Conservation (phyloP, 2,113 vertebrate genomes). For the Neodon shergylaensis region DNA sequence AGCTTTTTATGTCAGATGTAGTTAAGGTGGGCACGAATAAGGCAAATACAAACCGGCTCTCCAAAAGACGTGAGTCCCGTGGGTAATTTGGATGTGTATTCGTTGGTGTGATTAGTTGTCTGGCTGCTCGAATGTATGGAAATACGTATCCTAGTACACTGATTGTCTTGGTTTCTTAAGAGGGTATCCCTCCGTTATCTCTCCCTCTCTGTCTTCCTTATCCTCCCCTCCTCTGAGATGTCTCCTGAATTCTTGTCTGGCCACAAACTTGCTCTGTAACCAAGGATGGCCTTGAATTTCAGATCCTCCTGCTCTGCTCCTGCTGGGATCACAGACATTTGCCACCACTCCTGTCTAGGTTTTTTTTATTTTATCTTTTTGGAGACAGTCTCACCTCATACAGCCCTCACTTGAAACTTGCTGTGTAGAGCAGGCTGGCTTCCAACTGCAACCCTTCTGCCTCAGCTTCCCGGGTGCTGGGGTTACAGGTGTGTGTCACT, state of each 20-base stretch:
- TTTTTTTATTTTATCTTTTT: too few relatives aligned
- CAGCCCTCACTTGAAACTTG: not conserved
- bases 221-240: not conserved
- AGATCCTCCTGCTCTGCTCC: too few relatives aligned
- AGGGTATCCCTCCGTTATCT: not conserved
- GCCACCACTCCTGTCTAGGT: too few relatives aligned
- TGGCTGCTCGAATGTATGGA: not conserved
- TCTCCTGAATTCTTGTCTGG: not conserved
- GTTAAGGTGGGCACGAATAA: not conserved
- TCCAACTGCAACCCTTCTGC: not conserved
- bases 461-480: not conserved
- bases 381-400: too few relatives aligned
- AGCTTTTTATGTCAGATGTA: not conserved
- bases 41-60: not conserved
- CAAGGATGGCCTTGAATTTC: too few relatives aligned
- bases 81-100: constrained; percentile 10
- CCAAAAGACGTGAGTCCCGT: not conserved
- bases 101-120: not conserved
- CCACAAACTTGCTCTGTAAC: not conserved
- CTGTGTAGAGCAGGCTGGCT: not conserved
- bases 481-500: not conserved
- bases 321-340: too few relatives aligned
- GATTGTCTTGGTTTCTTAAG: constrained; percentile 26
- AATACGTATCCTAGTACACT: not conserved
- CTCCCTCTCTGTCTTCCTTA: not conserved